Base-by-base conservation (phyloP, 1,140 invertebrate species). In the Linepithema humile region DNA sequence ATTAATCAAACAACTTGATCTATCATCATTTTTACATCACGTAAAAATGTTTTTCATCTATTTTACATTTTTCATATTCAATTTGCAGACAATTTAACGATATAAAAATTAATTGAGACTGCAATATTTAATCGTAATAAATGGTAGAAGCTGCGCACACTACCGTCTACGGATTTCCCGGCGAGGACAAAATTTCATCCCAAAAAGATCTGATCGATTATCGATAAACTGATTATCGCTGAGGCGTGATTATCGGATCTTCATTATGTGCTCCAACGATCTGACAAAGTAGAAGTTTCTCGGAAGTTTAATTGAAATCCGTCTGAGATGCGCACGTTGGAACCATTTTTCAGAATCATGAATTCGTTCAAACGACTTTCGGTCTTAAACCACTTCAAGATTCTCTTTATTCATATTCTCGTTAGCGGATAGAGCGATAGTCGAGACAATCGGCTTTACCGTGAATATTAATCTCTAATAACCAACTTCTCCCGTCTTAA, bases 301-400 rank as follows among this genome's bases (percentile, higher is more conserved):
- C 82, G 62, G 59, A 75, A 85, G 82, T 87, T 90, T 90, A 91
- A 91, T 91, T 90, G 88, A 91, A 91, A 91, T 87, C 80, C 87
- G 85, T 67, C 35, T 7, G 40, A 45, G 45, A 26, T 62, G 29
- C 64, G 53, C 20, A 17, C 57, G 38, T 50, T 77, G 38, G 15
- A 85, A 75, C 57, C 60, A 89, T 86, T 89, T 89, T 89, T 86
- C 67, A 69, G 73, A 88, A 78, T 84, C 65, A 32, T 40, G 23
- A 84, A 65, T 80, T 80, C 50, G 40, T 73, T 72, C 50, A 55
- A 77, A 83, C 38, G 64, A 82, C 69, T 67, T 55, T 50, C 59
- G 17, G 9, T 60, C 75, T 70, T 69, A 57, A 70, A 55, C 45
- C 55, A 83, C 10, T 70, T 35, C 35, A 40, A 23, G 17, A 29